Conservation (phyloP, 2,888 invertebrate species). For the Tipula helvola region DNA sequence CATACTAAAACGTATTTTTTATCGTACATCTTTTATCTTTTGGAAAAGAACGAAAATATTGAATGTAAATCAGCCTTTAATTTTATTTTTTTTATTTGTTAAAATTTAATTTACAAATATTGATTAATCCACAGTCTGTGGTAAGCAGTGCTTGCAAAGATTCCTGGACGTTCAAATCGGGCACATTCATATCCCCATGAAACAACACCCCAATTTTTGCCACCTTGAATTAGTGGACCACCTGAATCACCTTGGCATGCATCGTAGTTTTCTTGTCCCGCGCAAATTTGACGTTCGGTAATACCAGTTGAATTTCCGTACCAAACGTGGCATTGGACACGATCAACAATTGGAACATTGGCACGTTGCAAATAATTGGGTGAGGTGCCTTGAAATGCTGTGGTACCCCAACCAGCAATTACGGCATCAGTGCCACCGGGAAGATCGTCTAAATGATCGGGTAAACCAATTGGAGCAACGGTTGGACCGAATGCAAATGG, state of each 20-base stretch:
- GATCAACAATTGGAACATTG: conserved; percentile 5
- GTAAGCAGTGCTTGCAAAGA: not conserved
- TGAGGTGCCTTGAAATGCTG: not conserved
- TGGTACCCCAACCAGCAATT: not conserved
- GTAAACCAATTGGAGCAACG: not conserved
- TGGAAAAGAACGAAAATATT: too few relatives aligned
- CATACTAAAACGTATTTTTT: too few relatives aligned
- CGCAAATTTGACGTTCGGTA: not conserved
- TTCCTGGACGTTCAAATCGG: not conserved
- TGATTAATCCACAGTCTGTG: not conserved
- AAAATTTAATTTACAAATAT: not conserved
- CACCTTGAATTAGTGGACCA: conserved; percentile 4
- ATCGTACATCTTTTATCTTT: too few relatives aligned
- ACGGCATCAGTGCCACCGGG: not conserved
- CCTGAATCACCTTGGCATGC: conserved; percentile 7
- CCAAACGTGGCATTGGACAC: not conserved
- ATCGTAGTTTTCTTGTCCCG: not conserved
- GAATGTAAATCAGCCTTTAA: not conserved
- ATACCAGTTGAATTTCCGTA: not conserved
- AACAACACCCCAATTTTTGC: not conserved
- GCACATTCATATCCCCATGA: not conserved
- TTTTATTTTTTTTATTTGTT: not conserved
- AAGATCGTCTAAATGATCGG: not conserved
- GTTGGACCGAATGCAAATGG: not conserved
- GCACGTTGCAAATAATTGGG: not conserved